These are phyloP conservation scores for Miltochrista miniata DNA, from an alignment of 2,888 invertebrate genomes.

Conservation along the genomic window DNA sequence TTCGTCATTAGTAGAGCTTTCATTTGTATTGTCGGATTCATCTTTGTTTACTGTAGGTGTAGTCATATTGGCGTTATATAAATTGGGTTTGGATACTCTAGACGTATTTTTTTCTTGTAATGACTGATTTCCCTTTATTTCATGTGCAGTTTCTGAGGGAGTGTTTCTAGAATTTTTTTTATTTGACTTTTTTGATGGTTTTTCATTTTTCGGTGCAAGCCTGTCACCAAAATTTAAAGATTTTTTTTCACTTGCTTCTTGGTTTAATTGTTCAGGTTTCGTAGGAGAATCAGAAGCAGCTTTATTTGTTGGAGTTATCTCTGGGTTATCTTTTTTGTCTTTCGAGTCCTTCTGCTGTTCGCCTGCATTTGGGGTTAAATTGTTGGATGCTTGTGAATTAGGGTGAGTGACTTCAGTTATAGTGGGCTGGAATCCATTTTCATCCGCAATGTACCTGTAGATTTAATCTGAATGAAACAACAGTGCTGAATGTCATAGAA, in stretches of 20 bases:
- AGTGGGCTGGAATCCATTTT: slow-evolving; percentile 87
- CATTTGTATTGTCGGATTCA: not conserved
- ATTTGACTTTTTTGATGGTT: not conserved
- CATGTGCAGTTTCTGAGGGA: not conserved
- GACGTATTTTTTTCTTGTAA: too few relatives aligned
- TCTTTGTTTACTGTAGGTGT: not conserved
- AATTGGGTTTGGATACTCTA: too few relatives aligned
- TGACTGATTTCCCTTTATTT: not conserved
- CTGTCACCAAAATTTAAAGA: slow-evolving; percentile 9
- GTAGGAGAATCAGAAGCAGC: slow-evolving; percentile 9
- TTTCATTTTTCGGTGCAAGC: slow-evolving; percentile 2
- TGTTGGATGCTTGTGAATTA: slow-evolving; percentile 34
- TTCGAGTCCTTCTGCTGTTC: not conserved
- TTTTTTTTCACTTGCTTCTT: slow-evolving; percentile 6
- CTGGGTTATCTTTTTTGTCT: not conserved
- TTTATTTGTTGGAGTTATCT: not conserved
- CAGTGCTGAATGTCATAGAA: too few relatives aligned
- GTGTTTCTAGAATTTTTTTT: not conserved
- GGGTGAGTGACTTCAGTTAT: slow-evolving; percentile 87
- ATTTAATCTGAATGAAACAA: not conserved
- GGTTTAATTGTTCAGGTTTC: not conserved
- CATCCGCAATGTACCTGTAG: slow-evolving; percentile 86
- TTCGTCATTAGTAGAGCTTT: too few relatives aligned
- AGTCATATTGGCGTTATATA: not conserved
- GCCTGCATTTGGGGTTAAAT: not conserved